Evolutionary conservation across 1,140 invertebrate genomes (phyloP).

Genomic region (Polypedilum vanderplanki): DNA sequence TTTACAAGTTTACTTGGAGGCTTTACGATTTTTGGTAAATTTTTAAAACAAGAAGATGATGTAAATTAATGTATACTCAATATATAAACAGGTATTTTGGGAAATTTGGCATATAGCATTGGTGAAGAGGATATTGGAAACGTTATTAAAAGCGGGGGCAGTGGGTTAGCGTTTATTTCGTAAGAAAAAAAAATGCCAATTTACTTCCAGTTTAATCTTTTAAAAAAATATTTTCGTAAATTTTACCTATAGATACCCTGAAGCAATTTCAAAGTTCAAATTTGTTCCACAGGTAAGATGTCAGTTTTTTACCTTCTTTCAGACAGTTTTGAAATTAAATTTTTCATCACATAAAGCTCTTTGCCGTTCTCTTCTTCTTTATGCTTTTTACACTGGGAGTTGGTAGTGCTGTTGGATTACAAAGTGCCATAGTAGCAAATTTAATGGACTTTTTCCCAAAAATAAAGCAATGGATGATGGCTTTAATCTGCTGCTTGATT

Average conservation of each 20-base stretch:
- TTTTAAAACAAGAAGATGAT: no score
- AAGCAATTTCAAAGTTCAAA: constrained; percentile 70
- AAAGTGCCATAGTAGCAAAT: constrained; percentile 58
- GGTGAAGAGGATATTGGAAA: constrained; percentile 45
- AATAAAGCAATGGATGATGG: constrained; percentile 56
- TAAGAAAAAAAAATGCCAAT: not conserved
- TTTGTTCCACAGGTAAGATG: constrained; percentile 56
- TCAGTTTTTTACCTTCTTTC: not conserved
- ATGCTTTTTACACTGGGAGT: constrained; percentile 77
- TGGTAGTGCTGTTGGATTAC: constrained; percentile 64
- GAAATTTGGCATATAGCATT: constrained; percentile 56
- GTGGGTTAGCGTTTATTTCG: constrained; percentile 68
- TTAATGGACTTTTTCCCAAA: constrained; percentile 63
- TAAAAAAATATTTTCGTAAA: not conserved
- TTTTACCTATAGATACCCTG: constrained; percentile 53
- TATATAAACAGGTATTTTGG: no score
- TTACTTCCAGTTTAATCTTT: not conserved
- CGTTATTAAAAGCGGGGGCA: constrained; percentile 54
- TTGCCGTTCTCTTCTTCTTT: constrained; percentile 83
- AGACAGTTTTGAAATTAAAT: constrained; percentile 33
- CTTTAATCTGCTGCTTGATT: constrained; percentile 49
- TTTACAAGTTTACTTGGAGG: constrained; percentile 72
- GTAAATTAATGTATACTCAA: no score
- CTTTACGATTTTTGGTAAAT: constrained; percentile 75
- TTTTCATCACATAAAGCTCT: constrained; percentile 54